Evolutionary conservation across 2,888 invertebrate species (phyloP).

Genomic region (Rhodophaea formosa): DNA sequence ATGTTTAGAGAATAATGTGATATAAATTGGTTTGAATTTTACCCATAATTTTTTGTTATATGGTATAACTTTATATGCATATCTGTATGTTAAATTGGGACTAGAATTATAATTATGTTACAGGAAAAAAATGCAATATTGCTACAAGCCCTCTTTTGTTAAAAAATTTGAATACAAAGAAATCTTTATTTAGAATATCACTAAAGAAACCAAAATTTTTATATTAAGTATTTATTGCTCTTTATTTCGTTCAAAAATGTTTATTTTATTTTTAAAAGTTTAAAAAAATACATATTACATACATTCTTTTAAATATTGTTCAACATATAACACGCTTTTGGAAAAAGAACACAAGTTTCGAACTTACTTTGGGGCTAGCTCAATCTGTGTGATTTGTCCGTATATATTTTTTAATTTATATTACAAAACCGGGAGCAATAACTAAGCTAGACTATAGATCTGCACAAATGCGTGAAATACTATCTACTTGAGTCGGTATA

Average conservation of each 20-base stretch:
- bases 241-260: too few relatives aligned
- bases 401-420: too few relatives aligned
- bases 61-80: neutral
- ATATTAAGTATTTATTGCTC: too few relatives aligned
- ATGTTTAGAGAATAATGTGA: constrained; percentile 20
- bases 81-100: neutral
- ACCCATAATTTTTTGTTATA: neutral
- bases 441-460: neutral
- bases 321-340: too few relatives aligned
- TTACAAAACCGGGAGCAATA: too few relatives aligned
- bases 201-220: too few relatives aligned
- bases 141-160: neutral
- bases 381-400: too few relatives aligned
- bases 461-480: neutral
- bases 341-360: too few relatives aligned
- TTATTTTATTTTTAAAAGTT: too few relatives aligned
- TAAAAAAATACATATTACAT: too few relatives aligned
- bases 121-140: neutral
- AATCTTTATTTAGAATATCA: neutral
- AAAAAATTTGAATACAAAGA: neutral
- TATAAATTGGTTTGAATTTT: constrained; percentile 4
- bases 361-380: too few relatives aligned
- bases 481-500: neutral
- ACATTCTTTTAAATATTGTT: too few relatives aligned
- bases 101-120: neutral